Evolutionary conservation across 35 echinoderm and acorn worm genomes (phyloP).

Genomic region (Ptychodera flava): DNA sequence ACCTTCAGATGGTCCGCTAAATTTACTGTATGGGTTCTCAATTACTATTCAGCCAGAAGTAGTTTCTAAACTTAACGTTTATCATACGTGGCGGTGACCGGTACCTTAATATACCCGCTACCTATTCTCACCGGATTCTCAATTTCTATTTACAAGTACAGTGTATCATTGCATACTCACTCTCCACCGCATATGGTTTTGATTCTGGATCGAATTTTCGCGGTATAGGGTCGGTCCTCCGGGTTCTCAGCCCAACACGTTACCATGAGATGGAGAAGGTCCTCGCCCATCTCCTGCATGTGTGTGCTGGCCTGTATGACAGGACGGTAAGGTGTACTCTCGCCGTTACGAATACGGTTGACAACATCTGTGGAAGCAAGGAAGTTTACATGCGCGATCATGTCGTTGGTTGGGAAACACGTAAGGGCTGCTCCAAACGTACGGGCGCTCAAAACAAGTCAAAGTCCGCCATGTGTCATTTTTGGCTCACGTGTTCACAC

Average conservation of each 20-base stretch:
- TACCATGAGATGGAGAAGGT: conserved; percentile 45
- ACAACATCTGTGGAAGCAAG: not conserved
- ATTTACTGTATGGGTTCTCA: too few relatives aligned
- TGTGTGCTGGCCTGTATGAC: not conserved
- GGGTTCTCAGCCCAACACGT: conserved; percentile 81
- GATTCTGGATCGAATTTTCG: conserved; percentile 42
- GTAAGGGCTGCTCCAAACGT: too few relatives aligned
- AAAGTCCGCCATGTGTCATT: too few relatives aligned
- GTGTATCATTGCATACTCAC: not conserved
- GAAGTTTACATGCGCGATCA: not conserved
- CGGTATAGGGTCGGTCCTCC: conserved; percentile 56
- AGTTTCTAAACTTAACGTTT: too few relatives aligned
- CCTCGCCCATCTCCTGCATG: not conserved
- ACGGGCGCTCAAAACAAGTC: too few relatives aligned
- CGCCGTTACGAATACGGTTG: not conserved
- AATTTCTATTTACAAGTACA: too few relatives aligned
- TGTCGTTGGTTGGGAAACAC: not conserved
- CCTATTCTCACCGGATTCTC: too few relatives aligned
- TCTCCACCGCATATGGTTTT: conserved; percentile 5
- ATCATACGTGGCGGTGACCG: too few relatives aligned
- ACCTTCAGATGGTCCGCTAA: too few relatives aligned
- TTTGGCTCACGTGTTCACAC: too few relatives aligned
- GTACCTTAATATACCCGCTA: too few relatives aligned
- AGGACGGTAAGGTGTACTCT: not conserved
- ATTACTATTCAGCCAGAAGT: too few relatives aligned